A percentile compares a stretch with the other conserved stretches of the same genome.
Conservation (phyloP, 2,113 vertebrate species). For the Sapayoa aenigma region DNA sequence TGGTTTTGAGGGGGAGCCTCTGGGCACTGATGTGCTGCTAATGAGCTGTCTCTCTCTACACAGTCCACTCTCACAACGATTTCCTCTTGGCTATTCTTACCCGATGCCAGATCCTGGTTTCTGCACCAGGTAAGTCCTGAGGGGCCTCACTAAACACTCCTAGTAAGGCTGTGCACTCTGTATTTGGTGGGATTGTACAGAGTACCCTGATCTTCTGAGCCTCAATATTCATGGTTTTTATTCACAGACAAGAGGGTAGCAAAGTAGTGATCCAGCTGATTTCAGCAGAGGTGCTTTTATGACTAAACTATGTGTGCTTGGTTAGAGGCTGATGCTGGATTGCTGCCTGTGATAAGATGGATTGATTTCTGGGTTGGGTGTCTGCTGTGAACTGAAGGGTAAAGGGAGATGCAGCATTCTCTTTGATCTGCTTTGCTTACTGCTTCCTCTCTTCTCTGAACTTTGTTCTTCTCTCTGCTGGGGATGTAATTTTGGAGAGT, state of each 20-base stretch:
- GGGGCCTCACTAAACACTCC: neutral
- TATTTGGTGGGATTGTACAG: neutral
- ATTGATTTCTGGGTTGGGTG: neutral
- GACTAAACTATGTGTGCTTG: neutral
- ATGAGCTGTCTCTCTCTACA: neutral
- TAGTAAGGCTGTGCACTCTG: accelerated
- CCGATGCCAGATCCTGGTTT: slow-evolving; percentile 94
- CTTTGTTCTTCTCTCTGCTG: neutral
- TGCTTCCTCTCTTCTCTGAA: neutral
- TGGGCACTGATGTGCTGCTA: neutral
- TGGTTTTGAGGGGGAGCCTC: neutral
- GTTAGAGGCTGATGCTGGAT: neutral
- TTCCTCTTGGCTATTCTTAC: slow-evolving; percentile 97
- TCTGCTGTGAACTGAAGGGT: neutral
- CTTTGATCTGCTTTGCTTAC: neutral
- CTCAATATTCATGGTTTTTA: accelerated
- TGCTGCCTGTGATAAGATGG: neutral
- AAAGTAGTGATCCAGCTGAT: neutral
- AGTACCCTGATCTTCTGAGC: neutral
- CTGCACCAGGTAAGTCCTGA: slow-evolving; percentile 84
- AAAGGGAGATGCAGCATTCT: neutral
- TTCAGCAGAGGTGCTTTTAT: neutral
- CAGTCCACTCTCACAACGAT: slow-evolving; percentile 97
- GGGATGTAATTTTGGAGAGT: neutral
- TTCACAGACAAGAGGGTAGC: neutral